Evolutionary conservation across 2,113 vertebrate species (phyloP).

Genomic region (Pedetes capensis): DNA sequence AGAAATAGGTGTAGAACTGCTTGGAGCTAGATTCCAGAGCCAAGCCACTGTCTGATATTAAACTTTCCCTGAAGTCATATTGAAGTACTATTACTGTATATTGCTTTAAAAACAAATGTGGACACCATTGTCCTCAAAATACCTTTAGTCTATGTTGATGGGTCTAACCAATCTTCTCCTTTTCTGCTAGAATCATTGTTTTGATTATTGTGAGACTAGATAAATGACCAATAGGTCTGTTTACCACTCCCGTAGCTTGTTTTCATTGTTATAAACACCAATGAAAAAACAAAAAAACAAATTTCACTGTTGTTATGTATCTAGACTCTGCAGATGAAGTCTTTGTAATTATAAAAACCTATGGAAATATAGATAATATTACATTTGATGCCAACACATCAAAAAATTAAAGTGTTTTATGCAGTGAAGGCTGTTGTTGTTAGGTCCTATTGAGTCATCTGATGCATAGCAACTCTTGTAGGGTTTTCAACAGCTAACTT

Average conservation of each 20-base stretch:
- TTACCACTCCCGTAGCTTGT: not conserved
- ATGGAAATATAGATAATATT: slow-evolving; percentile 50
- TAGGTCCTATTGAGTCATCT: no score
- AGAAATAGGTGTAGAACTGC: not conserved
- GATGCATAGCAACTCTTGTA: no score
- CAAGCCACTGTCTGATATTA: slow-evolving; percentile 26
- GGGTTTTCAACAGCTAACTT: no score
- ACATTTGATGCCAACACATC: not conserved
- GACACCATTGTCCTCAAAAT: slow-evolving; percentile 11
- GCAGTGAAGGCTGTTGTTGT: not conserved
- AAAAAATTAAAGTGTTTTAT: not conserved
- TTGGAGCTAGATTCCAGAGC: not conserved
- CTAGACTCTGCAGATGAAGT: not conserved
- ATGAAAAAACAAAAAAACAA: not conserved
- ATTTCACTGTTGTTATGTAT: not conserved
- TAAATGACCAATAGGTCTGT: not conserved
- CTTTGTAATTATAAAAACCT: not conserved
- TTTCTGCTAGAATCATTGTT: slow-evolving; percentile 28
- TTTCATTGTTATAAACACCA: not conserved
- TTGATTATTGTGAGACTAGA: not conserved
- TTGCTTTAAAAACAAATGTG: slow-evolving; percentile 57
- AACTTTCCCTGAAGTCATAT: slow-evolving; percentile 39
- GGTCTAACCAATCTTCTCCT: not conserved
- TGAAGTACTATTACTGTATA: slow-evolving; percentile 49
- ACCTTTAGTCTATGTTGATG: not conserved